Base-by-base conservation (phyloP, 2,113 vertebrate species). In the Corydoras sp. region DNA sequence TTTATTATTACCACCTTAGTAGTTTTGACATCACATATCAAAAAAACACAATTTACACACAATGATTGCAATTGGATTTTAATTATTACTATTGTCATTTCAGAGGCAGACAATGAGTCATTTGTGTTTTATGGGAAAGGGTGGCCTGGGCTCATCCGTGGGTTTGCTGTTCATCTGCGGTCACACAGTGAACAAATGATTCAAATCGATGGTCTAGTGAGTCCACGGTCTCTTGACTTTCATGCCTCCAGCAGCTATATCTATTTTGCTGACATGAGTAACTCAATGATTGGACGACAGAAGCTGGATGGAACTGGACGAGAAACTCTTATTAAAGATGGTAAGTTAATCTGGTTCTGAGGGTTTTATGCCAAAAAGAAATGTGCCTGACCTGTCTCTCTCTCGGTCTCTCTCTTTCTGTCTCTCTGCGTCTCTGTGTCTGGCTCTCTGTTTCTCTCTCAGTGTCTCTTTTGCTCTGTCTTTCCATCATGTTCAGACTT, bases 61-160 rank as follows among this genome's bases (percentile, higher is more conserved):
- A 43, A 8, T 43, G 35, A 8, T 43, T 8, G 7, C 35, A 43
- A 43, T 8, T 43, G 4, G 2, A 43, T 43, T 43, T 43, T 77
- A 54, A 88, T 90, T 84, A 63, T 81, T 76, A 82, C 83, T 85
- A 85, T 88, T 91, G 83, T 83, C 82, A 81, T 77, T 82, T 72
- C 88, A 95, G 93, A 91, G 85, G 90, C 89, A 8, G 92, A 92
- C 87, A 92, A 91, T 77, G 92, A 93, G 79, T 81, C 93, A 77
- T 95, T 95, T 82, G 91, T 95, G 50, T 92, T 95, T 86, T 95
- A 93, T 80, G 93, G 93, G 32, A 94, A 93, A 85, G 93, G 93
- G 65, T 88, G 92, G 32, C 92, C 93, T 11, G 93, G 93, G 82
- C 90, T 93, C 81, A 91, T 95, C 73, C 85, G 92, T 51, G 92